Conservation (phyloP, 2,113 vertebrate species). For the Choloepus hoffmanni region DNA sequence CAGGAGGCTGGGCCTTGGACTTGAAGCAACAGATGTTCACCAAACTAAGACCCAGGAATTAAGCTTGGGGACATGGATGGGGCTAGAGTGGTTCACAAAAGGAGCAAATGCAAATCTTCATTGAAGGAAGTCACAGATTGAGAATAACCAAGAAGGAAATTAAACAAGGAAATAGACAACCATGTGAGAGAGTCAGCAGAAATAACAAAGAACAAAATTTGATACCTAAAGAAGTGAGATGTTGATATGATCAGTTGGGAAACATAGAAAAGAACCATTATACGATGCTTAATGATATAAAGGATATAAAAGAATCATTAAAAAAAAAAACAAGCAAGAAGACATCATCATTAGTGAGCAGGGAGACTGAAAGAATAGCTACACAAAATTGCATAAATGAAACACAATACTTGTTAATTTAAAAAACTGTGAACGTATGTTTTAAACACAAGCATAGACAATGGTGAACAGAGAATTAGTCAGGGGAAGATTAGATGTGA, state of each 20-base stretch:
- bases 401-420: not conserved
- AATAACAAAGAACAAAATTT: not conserved
- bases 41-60: not conserved
- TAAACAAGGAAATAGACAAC: not conserved
- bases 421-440: not conserved
- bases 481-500: not conserved
- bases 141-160: not conserved
- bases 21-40: not conserved
- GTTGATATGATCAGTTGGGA: not conserved
- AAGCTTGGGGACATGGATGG: not conserved
- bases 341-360: not conserved
- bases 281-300: not conserved
- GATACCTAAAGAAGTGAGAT: not conserved
- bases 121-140: not conserved
- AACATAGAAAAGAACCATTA: not conserved
- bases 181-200: not conserved
- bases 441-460: not conserved
- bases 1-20: not conserved
- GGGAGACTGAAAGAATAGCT: not conserved
- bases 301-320: not conserved
- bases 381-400: not conserved
- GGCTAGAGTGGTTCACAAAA: not conserved
- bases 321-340: not conserved
- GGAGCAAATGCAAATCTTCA: not conserved
- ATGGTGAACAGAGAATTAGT: not conserved